phyloP scores from a whole-genome alignment of 2,797 vertebrate genomes.

The Enteromius thamalakanensis region DNA sequence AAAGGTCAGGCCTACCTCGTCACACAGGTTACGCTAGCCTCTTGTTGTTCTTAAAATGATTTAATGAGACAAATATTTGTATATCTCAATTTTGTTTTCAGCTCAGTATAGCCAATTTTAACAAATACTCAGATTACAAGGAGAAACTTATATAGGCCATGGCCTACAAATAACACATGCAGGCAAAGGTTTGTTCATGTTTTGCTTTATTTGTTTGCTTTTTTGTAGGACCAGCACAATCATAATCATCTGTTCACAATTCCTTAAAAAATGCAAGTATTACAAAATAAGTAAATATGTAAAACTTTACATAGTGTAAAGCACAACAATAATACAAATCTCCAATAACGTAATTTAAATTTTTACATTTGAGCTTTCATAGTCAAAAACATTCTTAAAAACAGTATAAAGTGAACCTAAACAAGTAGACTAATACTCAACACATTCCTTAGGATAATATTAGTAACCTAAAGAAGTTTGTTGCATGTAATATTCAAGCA shows the following conservation, averaged over 20 bases:
- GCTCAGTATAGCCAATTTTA: neutral
- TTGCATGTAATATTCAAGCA: neutral
- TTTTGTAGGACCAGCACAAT: neutral
- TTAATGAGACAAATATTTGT: neutral
- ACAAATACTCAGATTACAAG: neutral
- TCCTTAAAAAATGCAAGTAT: neutral
- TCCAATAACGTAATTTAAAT: neutral
- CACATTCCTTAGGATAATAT: neutral
- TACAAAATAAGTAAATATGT: neutral
- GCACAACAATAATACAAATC: neutral
- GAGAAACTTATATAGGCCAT: neutral
- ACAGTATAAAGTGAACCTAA: neutral
- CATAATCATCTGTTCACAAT: neutral
- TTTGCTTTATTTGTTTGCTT: neutral
- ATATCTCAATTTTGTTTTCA: neutral
- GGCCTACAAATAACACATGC: neutral
- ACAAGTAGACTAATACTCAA: neutral
- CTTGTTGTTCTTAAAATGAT: neutral
- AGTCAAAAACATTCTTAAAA: neutral
- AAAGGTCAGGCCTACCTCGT: slow-evolving; percentile 21
- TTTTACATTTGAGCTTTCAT: neutral
- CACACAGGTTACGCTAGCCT: slow-evolving; percentile 10
- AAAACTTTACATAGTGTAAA: neutral
- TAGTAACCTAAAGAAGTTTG: neutral
- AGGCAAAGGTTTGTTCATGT: neutral